A percentile compares a stretch with the other conserved stretches of the same genome.
Conservation (phyloP, 2,113 vertebrate species). For the Dipodomys merriami region DNA sequence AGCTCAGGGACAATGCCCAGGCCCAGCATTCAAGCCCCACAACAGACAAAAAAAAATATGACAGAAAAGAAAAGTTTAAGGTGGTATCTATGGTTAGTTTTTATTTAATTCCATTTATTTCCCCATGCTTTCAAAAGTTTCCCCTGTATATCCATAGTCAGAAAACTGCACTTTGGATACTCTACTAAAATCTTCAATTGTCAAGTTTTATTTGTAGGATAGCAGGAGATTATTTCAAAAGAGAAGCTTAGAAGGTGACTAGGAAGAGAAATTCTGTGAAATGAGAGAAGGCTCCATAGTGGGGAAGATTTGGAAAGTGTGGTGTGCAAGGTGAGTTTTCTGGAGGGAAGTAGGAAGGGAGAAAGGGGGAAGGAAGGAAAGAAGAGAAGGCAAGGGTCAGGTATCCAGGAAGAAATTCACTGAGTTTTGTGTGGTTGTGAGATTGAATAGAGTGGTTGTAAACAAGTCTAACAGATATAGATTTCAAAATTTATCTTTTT, state of each 20-base stretch:
- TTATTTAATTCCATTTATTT: background rate
- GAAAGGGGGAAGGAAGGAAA: no score
- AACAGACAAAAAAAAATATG: background rate
- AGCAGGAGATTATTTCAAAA: background rate
- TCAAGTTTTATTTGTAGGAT: background rate
- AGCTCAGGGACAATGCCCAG: no score
- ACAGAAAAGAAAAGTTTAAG: background rate
- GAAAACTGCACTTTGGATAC: background rate
- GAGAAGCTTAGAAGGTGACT: background rate
- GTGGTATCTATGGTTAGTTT: background rate
- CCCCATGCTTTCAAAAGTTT: background rate
- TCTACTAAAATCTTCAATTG: background rate
- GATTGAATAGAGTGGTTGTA: background rate
- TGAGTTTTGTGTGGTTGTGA: background rate
- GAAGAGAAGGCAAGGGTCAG: rapidly evolving
- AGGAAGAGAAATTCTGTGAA: background rate
- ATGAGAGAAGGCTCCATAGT: background rate
- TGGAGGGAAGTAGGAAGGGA: background rate
- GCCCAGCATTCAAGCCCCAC: no score
- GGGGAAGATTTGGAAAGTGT: background rate
- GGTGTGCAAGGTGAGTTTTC: background rate
- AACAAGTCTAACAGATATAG: background rate
- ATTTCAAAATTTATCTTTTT: background rate
- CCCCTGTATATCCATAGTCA: background rate
- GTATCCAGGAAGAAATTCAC: background rate